phyloP scores from a whole-genome alignment of 1,140 invertebrate species.

The Drosophila kurseongensis region DNA sequence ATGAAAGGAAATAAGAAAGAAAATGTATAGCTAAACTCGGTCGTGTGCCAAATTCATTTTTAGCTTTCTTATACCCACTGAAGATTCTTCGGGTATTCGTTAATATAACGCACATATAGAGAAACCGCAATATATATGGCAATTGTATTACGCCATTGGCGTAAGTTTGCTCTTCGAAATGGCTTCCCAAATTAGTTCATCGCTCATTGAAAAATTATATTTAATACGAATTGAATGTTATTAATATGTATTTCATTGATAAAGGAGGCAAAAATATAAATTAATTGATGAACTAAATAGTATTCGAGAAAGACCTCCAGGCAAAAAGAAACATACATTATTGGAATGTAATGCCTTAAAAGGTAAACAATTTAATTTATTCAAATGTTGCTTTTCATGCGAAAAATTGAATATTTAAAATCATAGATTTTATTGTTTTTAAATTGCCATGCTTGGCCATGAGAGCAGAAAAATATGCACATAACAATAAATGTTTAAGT shows the following conservation, averaged over 20 bases:
- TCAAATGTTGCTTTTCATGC: neutral
- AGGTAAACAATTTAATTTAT: neutral
- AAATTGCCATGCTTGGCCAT: neutral
- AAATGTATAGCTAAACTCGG: conserved; percentile 32
- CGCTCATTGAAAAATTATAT: conserved; percentile 42
- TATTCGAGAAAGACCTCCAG: neutral
- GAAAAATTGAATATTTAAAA: neutral
- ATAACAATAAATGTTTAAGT: neutral
- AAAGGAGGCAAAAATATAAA: neutral
- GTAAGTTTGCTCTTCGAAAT: conserved; percentile 24
- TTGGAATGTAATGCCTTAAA: neutral
- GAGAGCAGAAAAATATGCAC: neutral
- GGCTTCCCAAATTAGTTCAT: conserved; percentile 51
- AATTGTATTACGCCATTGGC: conserved; percentile 39
- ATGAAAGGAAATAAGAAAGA: conserved; percentile 8
- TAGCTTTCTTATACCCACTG: conserved; percentile 44
- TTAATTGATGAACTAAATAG: conserved; percentile 1
- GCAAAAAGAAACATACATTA: neutral
- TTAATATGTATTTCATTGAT: conserved; percentile 28
- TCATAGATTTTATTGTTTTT: neutral
- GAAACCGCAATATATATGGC: conserved; percentile 32
- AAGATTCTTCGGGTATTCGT: conserved; percentile 22
- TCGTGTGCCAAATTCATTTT: conserved; percentile 66
- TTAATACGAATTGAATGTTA: conserved; percentile 34
- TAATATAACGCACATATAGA: conserved; percentile 27